These are phyloP conservation scores for Halcyon malimbica DNA, from an alignment of 2,113 vertebrate species.

Conservation along the genomic window DNA sequence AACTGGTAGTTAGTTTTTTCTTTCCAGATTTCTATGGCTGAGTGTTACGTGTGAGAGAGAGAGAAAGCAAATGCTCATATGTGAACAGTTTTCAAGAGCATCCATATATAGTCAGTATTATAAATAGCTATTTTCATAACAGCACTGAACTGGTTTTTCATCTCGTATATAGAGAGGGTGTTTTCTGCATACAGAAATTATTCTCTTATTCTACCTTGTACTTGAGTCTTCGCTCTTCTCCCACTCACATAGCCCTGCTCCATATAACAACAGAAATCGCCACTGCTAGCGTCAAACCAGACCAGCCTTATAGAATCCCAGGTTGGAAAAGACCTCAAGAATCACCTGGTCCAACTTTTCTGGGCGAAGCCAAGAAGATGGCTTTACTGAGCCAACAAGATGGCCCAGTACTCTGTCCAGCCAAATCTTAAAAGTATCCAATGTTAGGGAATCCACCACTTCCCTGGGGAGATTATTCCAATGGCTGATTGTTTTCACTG, in stretches of 20 bases:
- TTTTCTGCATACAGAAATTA: conserved; percentile 8
- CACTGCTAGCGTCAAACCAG: neutral
- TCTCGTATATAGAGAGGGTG: neutral
- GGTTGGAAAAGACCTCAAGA: neutral
- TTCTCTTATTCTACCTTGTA: neutral
- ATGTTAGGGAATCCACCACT: neutral
- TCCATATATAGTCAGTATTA: conserved; percentile 57
- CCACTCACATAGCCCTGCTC: neutral
- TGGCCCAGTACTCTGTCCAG: neutral
- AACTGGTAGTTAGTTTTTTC: neutral
- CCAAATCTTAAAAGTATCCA: neutral
- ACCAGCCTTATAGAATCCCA: neutral
- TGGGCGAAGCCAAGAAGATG: neutral
- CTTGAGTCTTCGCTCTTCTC: neutral
- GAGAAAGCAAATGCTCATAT: neutral
- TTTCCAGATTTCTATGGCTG: neutral
- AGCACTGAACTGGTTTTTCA: neutral
- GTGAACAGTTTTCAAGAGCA: conserved; percentile 18
- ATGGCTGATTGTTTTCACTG: neutral
- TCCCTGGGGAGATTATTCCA: neutral
- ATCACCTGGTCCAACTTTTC: neutral
- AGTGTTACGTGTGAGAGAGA: neutral
- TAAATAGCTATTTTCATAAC: conserved; percentile 32
- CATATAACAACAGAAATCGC: neutral
- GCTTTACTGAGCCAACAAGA: neutral